phyloP scores from a whole-genome alignment of 2,113 vertebrate genomes.

The Pomatorhinus ruficollis region DNA sequence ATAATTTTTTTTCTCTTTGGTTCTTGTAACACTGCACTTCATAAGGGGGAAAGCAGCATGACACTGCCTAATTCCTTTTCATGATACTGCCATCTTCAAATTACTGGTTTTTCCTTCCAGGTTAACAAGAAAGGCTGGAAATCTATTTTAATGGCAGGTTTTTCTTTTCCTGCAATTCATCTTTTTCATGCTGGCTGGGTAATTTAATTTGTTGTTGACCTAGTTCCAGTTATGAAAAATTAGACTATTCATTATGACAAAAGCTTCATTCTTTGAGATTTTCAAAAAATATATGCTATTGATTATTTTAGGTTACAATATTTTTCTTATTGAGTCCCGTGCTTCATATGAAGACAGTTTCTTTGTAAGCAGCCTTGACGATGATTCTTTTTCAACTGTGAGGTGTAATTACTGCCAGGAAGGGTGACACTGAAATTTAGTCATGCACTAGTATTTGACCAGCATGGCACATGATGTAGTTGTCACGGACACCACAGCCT shows the following conservation, averaged over 20 bases:
- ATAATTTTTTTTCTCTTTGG: not conserved
- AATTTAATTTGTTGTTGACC: slow-evolving; percentile 27
- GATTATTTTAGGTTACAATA: not conserved
- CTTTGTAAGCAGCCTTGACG: not conserved
- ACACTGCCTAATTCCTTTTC: not conserved
- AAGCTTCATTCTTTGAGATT: not conserved
- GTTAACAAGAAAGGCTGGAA: not conserved
- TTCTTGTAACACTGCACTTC: not conserved
- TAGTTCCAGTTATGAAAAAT: not conserved
- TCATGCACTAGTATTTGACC: not conserved
- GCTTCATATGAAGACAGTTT: not conserved
- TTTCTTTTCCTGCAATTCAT: slow-evolving; percentile 1
- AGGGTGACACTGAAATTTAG: not conserved
- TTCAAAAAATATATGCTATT: not conserved
- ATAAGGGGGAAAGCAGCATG: not conserved
- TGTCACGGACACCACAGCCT: not conserved
- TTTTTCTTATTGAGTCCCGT: not conserved
- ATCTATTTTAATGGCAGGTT: not conserved
- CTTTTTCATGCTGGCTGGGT: not conserved
- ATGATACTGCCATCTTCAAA: not conserved
- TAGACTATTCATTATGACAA: not conserved
- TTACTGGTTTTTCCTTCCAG: not conserved
- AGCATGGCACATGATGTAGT: not conserved
- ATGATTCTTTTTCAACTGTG: not conserved
- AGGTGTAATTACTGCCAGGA: not conserved